These are phyloP conservation scores for Samia ricini DNA, from an alignment of 1,140 invertebrate genomes.

Conservation along the genomic window DNA sequence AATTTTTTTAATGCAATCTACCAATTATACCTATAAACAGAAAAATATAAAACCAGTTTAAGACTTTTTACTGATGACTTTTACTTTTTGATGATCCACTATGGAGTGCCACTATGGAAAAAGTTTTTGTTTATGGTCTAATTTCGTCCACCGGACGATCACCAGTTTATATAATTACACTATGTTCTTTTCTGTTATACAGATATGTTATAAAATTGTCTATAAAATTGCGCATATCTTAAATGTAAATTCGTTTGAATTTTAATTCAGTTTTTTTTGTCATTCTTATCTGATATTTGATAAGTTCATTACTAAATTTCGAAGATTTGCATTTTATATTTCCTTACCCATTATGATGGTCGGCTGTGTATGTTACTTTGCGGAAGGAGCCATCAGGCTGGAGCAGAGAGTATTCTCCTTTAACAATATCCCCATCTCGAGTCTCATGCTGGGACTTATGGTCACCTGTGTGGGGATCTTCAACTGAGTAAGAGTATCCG, in stretches of 20 bases:
- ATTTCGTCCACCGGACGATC: too few species aligned
- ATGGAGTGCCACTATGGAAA: too few species aligned
- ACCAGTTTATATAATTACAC: conserved; percentile 3
- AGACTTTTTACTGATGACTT: too few species aligned
- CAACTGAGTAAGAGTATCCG: conserved; percentile 71
- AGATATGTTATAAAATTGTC: too few species aligned
- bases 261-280: conserved; percentile 6
- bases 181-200: background rate
- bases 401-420: conserved; percentile 69
- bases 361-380: conserved; percentile 67
- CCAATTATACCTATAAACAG: too few species aligned
- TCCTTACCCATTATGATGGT: conserved; percentile 65
- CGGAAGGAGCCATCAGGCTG: conserved; percentile 68
- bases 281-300: background rate
- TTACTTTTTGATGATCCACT: too few species aligned
- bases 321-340: background rate
- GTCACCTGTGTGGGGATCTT: conserved; percentile 74
- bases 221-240: too few species aligned
- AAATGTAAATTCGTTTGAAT: too few species aligned
- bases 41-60: too few species aligned
- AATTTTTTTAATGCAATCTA: too few species aligned
- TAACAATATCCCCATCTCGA: conserved; percentile 73
- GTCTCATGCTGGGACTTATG: conserved; percentile 74
- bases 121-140: too few species aligned
- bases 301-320: background rate